phyloP scores from a whole-genome alignment of 1,140 invertebrate genomes.

The Drosophila quadrilineata region DNA sequence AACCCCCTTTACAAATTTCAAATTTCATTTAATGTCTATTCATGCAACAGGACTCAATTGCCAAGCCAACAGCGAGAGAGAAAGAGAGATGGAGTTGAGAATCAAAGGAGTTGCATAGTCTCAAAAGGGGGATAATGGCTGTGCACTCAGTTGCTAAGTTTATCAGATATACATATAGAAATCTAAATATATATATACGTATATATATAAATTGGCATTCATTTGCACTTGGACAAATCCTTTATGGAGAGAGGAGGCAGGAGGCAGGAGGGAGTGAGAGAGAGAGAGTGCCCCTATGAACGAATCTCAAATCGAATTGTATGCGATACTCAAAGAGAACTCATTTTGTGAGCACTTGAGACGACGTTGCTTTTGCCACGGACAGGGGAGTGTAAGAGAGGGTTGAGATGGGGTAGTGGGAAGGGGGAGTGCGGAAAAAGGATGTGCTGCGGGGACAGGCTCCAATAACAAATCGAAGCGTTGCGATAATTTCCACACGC shows the following conservation, averaged over 20 bases:
- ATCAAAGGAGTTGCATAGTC: neutral
- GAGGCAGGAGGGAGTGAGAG: too few relatives aligned
- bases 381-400: too few relatives aligned
- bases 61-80: too few relatives aligned
- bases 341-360: constrained; percentile 62
- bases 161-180: too few relatives aligned
- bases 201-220: constrained; percentile 52
- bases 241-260: too few relatives aligned
- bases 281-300: constrained; percentile 14
- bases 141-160: constrained; percentile 11
- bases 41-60: neutral
- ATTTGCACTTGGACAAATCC: constrained; percentile 43
- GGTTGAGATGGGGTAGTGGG: too few relatives aligned
- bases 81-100: too few relatives aligned
- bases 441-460: constrained; percentile 22
- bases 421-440: too few relatives aligned
- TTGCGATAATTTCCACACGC: constrained; percentile 62
- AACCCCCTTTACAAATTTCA: too few relatives aligned
- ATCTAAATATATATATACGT: too few relatives aligned
- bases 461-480: constrained; percentile 67
- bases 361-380: constrained; percentile 23
- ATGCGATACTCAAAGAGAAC: too few relatives aligned
- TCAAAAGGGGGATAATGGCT: constrained; percentile 5
- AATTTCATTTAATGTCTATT: neutral
- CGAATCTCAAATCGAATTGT: constrained; percentile 35